phyloP scores from a whole-genome alignment of 2,797 vertebrate genomes.

The Scarus forsteni region DNA sequence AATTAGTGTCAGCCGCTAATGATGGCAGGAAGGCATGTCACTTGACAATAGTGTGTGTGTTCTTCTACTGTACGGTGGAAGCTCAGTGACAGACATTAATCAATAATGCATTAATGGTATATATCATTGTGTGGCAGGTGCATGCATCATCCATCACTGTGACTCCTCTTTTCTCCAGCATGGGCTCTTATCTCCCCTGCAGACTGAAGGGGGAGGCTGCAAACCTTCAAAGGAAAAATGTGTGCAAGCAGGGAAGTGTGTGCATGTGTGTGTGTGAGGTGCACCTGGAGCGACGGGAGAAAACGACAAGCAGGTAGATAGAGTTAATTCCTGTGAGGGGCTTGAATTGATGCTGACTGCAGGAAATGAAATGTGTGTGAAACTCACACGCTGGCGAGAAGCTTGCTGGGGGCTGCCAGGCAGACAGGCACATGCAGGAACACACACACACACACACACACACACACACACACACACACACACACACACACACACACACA shows the following conservation, averaged over 20 bases:
- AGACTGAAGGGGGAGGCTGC: conserved; percentile 50
- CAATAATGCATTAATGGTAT: conserved; percentile 65
- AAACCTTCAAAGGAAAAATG: conserved; percentile 54
- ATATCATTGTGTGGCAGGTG: conserved; percentile 44
- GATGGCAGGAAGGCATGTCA: conserved; percentile 22
- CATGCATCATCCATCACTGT: conserved; percentile 65
- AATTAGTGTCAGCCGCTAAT: conserved; percentile 57
- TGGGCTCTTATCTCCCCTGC: conserved; percentile 49
- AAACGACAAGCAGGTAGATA: conserved; percentile 69
- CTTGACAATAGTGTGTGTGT: conserved; percentile 18
- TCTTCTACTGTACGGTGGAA: conserved; percentile 26
- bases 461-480: conserved; percentile 4
- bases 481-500: conserved; percentile 5
- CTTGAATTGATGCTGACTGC: conserved; percentile 72
- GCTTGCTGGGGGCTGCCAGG: conserved; percentile 46
- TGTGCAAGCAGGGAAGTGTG: neutral
- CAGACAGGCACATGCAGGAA: neutral
- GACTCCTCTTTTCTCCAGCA: conserved; percentile 50
- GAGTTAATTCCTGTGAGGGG: conserved; percentile 71
- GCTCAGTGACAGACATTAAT: conserved; percentile 60
- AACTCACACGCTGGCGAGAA: conserved; percentile 51
- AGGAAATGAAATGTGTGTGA: conserved; percentile 73
- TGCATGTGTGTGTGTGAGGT: conserved; percentile 4
- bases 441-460: conserved; percentile 16
- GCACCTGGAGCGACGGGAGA: conserved; percentile 53